A percentile compares a stretch with the other conserved stretches of the same genome.
Conservation (phyloP, 2,888 invertebrate species). For the Vannuccia rotundouncinata region DNA sequence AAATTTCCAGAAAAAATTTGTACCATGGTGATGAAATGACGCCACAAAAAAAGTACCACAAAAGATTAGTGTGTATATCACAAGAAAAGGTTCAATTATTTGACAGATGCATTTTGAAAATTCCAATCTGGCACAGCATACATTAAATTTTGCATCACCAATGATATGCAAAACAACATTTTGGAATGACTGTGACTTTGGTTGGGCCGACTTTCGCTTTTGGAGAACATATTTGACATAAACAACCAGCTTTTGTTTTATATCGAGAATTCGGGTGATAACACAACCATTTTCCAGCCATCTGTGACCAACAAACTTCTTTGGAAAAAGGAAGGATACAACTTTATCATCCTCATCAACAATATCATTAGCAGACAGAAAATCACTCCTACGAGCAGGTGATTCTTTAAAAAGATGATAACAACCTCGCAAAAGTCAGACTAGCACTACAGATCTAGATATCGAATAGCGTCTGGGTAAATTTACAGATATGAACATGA, state of each 20-base stretch:
- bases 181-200: neutral
- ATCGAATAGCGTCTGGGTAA: too few species aligned
- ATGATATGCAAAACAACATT: neutral
- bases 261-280: neutral
- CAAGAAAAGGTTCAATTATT: neutral
- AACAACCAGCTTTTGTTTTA: neutral
- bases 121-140: neutral
- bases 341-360: neutral
- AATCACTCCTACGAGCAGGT: neutral
- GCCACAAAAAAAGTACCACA: too few species aligned
- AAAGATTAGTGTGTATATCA: too few species aligned
- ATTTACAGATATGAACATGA: too few species aligned
- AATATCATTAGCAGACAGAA: neutral
- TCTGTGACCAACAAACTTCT: neutral
- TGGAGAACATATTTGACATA: neutral
- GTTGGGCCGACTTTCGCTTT: neutral
- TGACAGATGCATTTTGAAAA: neutral
- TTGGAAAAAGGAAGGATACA: neutral
- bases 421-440: neutral
- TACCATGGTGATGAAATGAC: too few species aligned
- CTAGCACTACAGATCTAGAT: too few species aligned
- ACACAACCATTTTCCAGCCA: neutral
- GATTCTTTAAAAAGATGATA: neutral
- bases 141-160: neutral
- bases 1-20: too few species aligned